Evolutionary conservation across 2,888 invertebrate species (phyloP).

Genomic region (Tortricodes alternella): DNA sequence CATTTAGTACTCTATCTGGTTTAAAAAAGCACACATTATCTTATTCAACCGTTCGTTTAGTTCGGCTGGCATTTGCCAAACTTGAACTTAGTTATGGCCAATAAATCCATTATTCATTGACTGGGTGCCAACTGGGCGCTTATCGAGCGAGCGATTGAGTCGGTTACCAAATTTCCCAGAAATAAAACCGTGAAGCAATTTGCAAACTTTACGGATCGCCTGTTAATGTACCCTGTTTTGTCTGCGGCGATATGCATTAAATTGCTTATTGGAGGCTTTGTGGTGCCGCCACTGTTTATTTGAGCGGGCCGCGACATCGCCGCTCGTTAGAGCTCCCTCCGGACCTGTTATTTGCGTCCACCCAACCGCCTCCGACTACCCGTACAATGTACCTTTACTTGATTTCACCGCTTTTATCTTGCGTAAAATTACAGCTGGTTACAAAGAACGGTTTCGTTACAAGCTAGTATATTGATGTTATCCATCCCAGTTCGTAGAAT

Average conservation of each 20-base stretch:
- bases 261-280: slow-evolving; percentile 42
- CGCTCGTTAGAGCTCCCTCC: slow-evolving; percentile 42
- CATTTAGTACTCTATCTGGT: too few relatives aligned
- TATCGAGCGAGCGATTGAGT: background rate
- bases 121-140: slow-evolving; percentile 5
- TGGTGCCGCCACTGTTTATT: slow-evolving; percentile 61
- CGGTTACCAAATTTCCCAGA: slow-evolving; percentile 19
- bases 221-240: slow-evolving; percentile 36
- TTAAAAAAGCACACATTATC: too few relatives aligned
- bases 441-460: slow-evolving; percentile 8
- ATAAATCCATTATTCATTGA: background rate
- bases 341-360: slow-evolving; percentile 57
- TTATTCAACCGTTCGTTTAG: too few relatives aligned
- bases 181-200: slow-evolving; percentile 36
- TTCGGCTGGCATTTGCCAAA: background rate
- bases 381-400: slow-evolving; percentile 34
- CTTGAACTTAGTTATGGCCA: background rate
- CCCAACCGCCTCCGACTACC: slow-evolving; percentile 46
- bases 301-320: slow-evolving; percentile 39
- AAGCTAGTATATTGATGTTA: background rate
- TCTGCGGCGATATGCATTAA: slow-evolving; percentile 45
- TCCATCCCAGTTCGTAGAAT: background rate
- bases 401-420: slow-evolving; percentile 50
- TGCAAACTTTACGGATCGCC: slow-evolving; percentile 42
- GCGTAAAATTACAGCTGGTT: slow-evolving; percentile 53